phyloP scores from a whole-genome alignment of 2,888 invertebrate species.

The Eilema sororculum region DNA sequence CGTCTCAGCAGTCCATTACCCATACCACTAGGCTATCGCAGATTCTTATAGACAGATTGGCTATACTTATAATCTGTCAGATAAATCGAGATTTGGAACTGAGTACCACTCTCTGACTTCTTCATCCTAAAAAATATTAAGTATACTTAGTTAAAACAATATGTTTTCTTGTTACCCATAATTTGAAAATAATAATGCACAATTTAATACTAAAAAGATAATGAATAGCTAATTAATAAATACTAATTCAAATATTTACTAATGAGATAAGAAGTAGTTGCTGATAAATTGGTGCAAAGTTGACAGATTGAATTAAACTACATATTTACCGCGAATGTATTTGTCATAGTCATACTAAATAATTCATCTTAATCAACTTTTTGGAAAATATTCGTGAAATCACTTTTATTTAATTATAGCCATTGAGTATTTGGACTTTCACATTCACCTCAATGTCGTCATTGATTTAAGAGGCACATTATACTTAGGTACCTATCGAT shows the following conservation, averaged over 20 bases:
- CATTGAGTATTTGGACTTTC: conserved; percentile 41
- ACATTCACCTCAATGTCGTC: conserved; percentile 38
- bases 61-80: too few relatives aligned
- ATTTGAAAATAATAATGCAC: not conserved
- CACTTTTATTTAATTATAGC: conserved; percentile 51
- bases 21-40: too few relatives aligned
- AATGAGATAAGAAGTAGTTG: not conserved
- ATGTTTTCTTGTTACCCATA: conserved; percentile 41
- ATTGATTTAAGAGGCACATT: conserved; percentile 26
- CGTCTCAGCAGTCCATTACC: too few relatives aligned
- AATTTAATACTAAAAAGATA: not conserved
- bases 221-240: not conserved
- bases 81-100: too few relatives aligned
- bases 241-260: not conserved
- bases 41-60: too few relatives aligned
- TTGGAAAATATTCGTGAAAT: conserved; percentile 44
- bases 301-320: conserved; percentile 64
- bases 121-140: too few relatives aligned
- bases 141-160: conserved; percentile 47
- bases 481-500: too few relatives aligned
- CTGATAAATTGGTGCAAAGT: conserved; percentile 31
- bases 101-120: too few relatives aligned
- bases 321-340: conserved; percentile 59
- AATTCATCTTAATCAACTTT: conserved; percentile 60
- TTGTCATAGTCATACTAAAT: conserved; percentile 37